Base-by-base conservation (phyloP, 2,888 invertebrate species). In the Eupithecia centaureata region DNA sequence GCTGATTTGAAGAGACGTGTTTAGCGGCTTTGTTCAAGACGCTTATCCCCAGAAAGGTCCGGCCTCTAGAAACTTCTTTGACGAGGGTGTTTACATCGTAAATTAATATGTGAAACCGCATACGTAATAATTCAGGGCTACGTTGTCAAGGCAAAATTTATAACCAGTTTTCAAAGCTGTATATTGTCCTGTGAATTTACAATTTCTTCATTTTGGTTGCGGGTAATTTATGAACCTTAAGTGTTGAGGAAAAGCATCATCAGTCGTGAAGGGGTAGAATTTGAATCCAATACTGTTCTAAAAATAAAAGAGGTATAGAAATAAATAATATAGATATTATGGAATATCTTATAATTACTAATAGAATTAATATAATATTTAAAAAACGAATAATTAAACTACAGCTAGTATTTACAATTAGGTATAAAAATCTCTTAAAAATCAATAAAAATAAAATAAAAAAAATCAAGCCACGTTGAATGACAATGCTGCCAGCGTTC, bases 11-110 rank as follows among this genome's bases (percentile, higher is more conserved):
- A 59, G 32, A 35, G 42, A 63, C 52, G 52, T 33, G n/a, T 47
- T 30, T 52, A 52, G 59, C 54, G 79, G 82, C 86, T 85, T 89
- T 88, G 88, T 89, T 85, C 85, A 81, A 82, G 81, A 79, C 78
- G 81, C 75, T 79, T 82, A 80, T 81, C 80, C 79, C 74, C 74
- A 78, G 80, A 77, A 66, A 67, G 70, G 70, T 58, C 58, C 61
- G 78, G 80, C 72, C 72, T 71, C 75, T 69, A 69, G 69, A 73
- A 78, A 77, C 80, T 79, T 75, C 78, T 76, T 79, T 83, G 85
- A 86, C 84, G 80, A 81, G 85, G 86, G 84, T 85, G 78, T 79
- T 79, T 80, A 76, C 77, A 75, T 79, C 76, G 78, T 78, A 79
- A 82, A 84, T 85, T 84, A 84, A 80, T 81, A 80, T 82, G 79